Base-by-base conservation (phyloP, 2,113 vertebrate species). In the Sciurus niger region DNA sequence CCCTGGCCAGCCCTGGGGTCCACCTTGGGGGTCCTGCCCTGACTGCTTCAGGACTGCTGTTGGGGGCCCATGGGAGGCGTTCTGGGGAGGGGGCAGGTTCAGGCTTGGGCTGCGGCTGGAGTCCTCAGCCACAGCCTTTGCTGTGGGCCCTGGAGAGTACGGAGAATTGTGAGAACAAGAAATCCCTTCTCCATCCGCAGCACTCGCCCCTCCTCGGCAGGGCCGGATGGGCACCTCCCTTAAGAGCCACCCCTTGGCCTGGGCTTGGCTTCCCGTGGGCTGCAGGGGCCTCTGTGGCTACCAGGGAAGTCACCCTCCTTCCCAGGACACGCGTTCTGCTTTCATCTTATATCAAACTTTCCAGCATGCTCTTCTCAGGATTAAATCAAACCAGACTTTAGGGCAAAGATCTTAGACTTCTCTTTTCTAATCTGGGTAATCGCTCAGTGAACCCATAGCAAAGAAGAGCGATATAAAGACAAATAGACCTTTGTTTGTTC, bases 111-210 rank as follows among this genome's bases (percentile, higher is more conserved):
- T 8, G 48, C 2, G 0, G 2, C 1, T 0, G 4, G 2, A 18
- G 8, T 13, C 40, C 48, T 28, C 16, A 30, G 46, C 8, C 25
- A 4, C 2, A 28, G 37, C 13, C 0, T 0, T 25, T 0, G 1
- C 1, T 0, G 1, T 5, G 53, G 34, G 12, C 20, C 43, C 20
- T 1, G 53, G 25, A 3, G 0, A 40, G 14, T n/a, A 43, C 25
- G 37, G 11, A 4, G 0, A 48, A 48, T 7, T 48, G 46, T 48
- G 46, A 46, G 46, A 9, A 48, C 46, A 48, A 48, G 46, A 9
- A 48, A 9, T 9, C 46, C 46, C 46, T 48, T 40, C 46, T 32
- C 79, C 53, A 2, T 8, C 34, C 11, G 0, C 4, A 6, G 13
- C 40, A 22, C 16, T 22, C n/a, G 0, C 7, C 7, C 22, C 76